Base-by-base conservation (phyloP, 1,140 invertebrate genomes). In the Choristoneura fumiferana region DNA sequence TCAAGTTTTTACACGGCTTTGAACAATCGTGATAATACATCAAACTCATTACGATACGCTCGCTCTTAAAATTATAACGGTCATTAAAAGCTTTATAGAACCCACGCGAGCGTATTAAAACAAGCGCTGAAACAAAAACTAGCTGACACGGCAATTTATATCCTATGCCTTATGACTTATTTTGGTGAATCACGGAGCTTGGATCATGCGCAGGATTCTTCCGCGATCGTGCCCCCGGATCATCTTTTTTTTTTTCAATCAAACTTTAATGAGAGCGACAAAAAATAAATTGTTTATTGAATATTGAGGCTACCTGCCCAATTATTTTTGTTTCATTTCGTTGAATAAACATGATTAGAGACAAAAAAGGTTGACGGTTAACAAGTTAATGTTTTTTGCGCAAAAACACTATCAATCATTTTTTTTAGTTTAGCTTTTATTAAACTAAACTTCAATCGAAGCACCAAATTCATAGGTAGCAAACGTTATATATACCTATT, bases 161-260 rank as follows among this genome's bases (percentile, higher is more conserved):
- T 15, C 43, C 43, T 8, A 49, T 49, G 22, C 40, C 40, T 4
- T 45, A 49, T 49, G 22, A 63, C 66, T 12, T 49, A 56, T 58
- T 57, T 59, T 60, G 60, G 67, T 65, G 56, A 79, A 71, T 78
- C 75, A 78, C 74, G 75, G 69, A 63, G 55, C 45, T 49, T 45
- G 35, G 60, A 63, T 67, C 60, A 78, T 79, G 78, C 75, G 76
- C 80, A 33, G 60, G 71, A 70, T 43, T 78, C 72, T 81, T 84
- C 81, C 83, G 83, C 62, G 62, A 71, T 82, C 76, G 71, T 83
- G 79, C 57, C 58, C 70, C 59, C 40, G 60, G 55, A 62, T 56
- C 40, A 49, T 37, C 10, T 8, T 60, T n/a, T 10, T 36, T 37
- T 4, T 38, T 49, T 29, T 59, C 17, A 38, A 17, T 53, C 35